phyloP scores from a whole-genome alignment of 2,888 invertebrate genomes.

The Hermaeophaga mercurialis region DNA sequence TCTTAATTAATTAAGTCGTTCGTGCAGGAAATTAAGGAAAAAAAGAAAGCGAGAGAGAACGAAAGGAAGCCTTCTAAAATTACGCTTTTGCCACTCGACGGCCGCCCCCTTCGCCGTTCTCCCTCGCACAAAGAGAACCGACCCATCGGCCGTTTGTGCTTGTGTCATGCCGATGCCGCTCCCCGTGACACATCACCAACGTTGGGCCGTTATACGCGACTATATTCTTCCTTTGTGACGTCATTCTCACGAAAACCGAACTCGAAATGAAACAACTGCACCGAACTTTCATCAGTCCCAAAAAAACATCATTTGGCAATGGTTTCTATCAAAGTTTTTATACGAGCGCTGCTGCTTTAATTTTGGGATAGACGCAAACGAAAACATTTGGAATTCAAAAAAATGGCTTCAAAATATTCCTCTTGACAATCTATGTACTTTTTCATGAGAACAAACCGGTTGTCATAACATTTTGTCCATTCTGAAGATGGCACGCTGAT shows the following conservation, averaged over 20 bases:
- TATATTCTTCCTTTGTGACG: slow-evolving; percentile 48
- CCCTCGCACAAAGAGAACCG: slow-evolving; percentile 20
- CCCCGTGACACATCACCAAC: slow-evolving; percentile 44
- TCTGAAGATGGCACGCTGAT: neutral
- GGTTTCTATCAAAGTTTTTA: neutral
- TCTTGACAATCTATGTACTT: too few relatives aligned
- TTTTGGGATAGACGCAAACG: too few relatives aligned
- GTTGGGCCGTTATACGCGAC: slow-evolving; percentile 31
- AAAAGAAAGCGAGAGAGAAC: neutral
- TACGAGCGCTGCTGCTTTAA: neutral
- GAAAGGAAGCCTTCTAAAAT: slow-evolving; percentile 21
- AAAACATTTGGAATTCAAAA: neutral
- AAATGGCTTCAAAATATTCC: too few relatives aligned
- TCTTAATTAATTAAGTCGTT: slow-evolving; percentile 15
- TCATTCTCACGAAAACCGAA: slow-evolving; percentile 42
- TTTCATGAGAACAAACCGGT: too few relatives aligned
- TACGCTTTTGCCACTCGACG: slow-evolving; percentile 16
- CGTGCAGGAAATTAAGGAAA: slow-evolving; percentile 10
- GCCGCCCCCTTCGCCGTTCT: slow-evolving; percentile 6
- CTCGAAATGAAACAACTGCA: neutral
- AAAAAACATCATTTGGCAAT: too few relatives aligned
- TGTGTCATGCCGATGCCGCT: slow-evolving; percentile 36
- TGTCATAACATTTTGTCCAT: neutral
- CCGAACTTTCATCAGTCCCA: slow-evolving; percentile 26
- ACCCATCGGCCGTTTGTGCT: slow-evolving; percentile 3